Conservation (phyloP, 2,797 vertebrate genomes). For the Phalloptychus januarius region DNA sequence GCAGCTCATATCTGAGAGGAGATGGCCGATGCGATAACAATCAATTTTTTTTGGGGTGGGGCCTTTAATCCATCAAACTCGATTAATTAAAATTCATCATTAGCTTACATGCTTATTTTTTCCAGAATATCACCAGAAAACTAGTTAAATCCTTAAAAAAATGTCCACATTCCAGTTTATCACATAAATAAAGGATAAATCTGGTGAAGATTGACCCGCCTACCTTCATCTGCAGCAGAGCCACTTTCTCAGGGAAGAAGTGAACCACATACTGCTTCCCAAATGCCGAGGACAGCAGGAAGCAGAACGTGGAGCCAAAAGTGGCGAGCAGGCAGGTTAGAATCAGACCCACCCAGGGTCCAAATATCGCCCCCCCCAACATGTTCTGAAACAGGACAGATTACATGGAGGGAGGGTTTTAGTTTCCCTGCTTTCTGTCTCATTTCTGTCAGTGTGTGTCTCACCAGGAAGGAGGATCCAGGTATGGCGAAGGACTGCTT, state of each 20-base stretch:
- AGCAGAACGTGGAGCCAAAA: slow-evolving; percentile 90
- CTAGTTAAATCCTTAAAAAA: background rate
- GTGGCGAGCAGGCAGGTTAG: slow-evolving; percentile 90
- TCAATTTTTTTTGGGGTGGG: too few relatives aligned
- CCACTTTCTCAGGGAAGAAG: slow-evolving; percentile 90
- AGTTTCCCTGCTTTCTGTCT: background rate
- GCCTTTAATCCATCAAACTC: too few relatives aligned
- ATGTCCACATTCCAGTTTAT: background rate
- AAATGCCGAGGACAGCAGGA: slow-evolving; percentile 87
- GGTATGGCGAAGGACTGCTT: slow-evolving; percentile 97
- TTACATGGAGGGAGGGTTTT: background rate
- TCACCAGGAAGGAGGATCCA: slow-evolving; percentile 94
- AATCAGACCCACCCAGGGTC: slow-evolving; percentile 90
- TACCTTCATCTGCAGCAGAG: slow-evolving; percentile 90
- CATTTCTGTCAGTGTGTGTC: slow-evolving; percentile 20
- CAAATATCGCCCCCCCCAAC: slow-evolving; percentile 91
- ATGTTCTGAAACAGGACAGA: slow-evolving; percentile 82
- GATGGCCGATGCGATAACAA: too few relatives aligned
- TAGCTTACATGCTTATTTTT: too few relatives aligned
- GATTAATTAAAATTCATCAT: too few relatives aligned
- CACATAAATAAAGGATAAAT: background rate
- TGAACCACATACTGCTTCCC: slow-evolving; percentile 87
- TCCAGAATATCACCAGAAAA: background rate
- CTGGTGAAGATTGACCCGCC: background rate
- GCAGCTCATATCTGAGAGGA: too few relatives aligned